These are phyloP conservation scores for Lithobates pipiens DNA, from an alignment of 2,797 vertebrate species.

Conservation along the genomic window DNA sequence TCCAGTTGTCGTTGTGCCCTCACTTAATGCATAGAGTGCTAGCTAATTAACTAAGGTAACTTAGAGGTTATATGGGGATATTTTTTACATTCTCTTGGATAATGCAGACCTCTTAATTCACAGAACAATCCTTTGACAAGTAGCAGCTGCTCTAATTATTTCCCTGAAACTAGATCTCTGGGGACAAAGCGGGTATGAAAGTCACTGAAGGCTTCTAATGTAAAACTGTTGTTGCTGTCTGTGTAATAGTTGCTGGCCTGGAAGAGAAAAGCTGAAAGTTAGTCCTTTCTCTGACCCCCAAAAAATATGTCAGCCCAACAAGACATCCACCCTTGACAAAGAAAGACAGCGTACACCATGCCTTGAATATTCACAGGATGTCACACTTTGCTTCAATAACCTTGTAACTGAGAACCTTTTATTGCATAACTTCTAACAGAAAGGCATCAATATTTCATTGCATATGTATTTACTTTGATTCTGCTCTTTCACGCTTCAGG, in stretches of 20 bases:
- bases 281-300: conserved; percentile 42
- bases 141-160: conserved; percentile 70
- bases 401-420: conserved; percentile 3
- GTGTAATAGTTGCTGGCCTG: conserved; percentile 55
- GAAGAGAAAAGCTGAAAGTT: conserved; percentile 45
- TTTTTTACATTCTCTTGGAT: conserved; percentile 71
- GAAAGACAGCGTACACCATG: background rate
- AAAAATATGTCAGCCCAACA: background rate
- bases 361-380: conserved; percentile 23
- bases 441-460: conserved; percentile 36
- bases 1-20: conserved; percentile 9
- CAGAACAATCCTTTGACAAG: conserved; percentile 72
- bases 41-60: conserved; percentile 42
- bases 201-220: conserved; percentile 66
- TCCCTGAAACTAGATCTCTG: conserved; percentile 70
- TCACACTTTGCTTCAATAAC: conserved; percentile 24
- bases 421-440: background rate
- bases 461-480: background rate
- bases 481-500: background rate
- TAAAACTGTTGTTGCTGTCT: conserved; percentile 64
- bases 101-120: conserved; percentile 72
- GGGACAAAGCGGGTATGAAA: conserved; percentile 70
- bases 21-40: background rate
- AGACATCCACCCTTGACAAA: background rate
- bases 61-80: conserved; percentile 69